Percentiles rank a stretch among this genome's conserved stretches.
These are phyloP conservation scores for Gordius sp. DNA, from an alignment of 2,888 invertebrate species.

Conservation along the genomic window DNA sequence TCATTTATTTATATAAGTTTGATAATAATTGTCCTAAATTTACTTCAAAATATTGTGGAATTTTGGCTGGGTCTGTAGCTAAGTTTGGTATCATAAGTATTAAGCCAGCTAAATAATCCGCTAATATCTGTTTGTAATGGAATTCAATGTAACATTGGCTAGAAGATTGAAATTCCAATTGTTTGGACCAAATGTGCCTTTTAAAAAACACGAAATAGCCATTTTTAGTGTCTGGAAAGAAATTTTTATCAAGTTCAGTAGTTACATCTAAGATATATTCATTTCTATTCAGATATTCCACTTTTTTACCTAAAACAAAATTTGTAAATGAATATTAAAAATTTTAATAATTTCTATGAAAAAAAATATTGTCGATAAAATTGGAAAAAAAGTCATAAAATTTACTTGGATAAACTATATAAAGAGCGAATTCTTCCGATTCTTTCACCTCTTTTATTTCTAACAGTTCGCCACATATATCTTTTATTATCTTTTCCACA, in stretches of 20 bases:
- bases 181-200: neutral
- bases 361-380: neutral
- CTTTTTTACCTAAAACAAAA: conserved; percentile 22
- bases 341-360: neutral
- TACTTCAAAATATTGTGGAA: conserved; percentile 9
- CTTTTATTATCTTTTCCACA: neutral
- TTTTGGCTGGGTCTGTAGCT: neutral
- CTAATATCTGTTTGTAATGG: conserved; percentile 10
- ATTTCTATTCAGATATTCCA: conserved; percentile 24
- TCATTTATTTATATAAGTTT: no score
- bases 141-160: conserved; percentile 13
- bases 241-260: conserved; percentile 24
- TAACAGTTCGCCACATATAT: neutral
- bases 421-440: neutral
- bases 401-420: conserved; percentile 8
- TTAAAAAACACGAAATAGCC: conserved; percentile 8
- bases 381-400: neutral
- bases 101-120: conserved; percentile 2
- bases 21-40: no score
- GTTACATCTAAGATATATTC: conserved; percentile 25
- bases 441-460: neutral
- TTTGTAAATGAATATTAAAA: no score
- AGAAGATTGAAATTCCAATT: neutral
- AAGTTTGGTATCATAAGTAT: conserved; percentile 3
- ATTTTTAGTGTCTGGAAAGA: neutral